phyloP scores from a whole-genome alignment of 1,140 invertebrate species.

The Mactra quadrangularis region DNA sequence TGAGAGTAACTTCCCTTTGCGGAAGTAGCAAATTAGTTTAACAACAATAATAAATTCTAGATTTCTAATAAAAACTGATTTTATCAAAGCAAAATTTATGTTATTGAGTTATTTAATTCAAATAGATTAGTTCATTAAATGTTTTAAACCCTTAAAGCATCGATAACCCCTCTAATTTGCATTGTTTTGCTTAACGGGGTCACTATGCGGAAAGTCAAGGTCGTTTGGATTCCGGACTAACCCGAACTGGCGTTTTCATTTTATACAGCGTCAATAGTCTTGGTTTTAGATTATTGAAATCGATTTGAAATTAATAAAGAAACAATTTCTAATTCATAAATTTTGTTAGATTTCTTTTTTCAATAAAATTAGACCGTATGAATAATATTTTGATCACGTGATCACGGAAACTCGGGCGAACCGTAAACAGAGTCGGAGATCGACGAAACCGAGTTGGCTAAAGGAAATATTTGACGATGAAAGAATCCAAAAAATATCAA shows the following conservation, averaged over 20 bases:
- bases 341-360: background rate
- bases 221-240: conserved; percentile 23
- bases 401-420: conserved; percentile 24
- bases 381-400: conserved; percentile 52
- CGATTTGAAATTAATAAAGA: background rate
- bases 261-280: background rate
- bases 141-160: too few species aligned
- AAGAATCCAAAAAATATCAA: background rate
- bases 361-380: conserved; percentile 1
- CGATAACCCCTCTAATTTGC: background rate
- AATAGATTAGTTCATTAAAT: background rate
- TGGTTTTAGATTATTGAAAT: background rate
- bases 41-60: background rate
- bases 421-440: conserved; percentile 33
- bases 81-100: background rate
- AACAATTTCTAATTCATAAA: conserved; percentile 30
- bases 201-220: conserved; percentile 34
- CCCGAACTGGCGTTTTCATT: conserved; percentile 13
- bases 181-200: conserved; percentile 1
- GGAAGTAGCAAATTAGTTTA: conserved; percentile 11
- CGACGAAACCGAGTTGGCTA: background rate
- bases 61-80: background rate
- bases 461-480: conserved; percentile 11
- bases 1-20: conserved; percentile 46
- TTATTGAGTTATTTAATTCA: too few species aligned